Evolutionary conservation across 2,888 invertebrate species (phyloP).

Genomic region (Diarsia mendica): DNA sequence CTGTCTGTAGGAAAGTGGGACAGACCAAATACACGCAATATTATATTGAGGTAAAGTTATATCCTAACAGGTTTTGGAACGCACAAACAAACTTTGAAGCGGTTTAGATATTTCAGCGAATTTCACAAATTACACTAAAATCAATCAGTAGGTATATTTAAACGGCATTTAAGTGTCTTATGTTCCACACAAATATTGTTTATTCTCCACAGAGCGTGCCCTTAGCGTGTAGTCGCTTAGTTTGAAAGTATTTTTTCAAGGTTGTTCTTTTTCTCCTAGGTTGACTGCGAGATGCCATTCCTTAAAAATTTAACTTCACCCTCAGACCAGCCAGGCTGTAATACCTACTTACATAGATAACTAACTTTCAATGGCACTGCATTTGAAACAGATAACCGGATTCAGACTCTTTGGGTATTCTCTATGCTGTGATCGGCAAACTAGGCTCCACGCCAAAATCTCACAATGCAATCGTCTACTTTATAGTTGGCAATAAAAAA

Average conservation of each 20-base stretch:
- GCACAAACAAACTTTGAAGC: background rate
- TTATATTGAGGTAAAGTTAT: background rate
- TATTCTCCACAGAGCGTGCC: too few species aligned
- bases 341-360: background rate
- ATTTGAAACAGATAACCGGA: slow-evolving; percentile 3
- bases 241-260: too few species aligned
- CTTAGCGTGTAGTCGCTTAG: too few species aligned
- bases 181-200: background rate
- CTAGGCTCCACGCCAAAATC: slow-evolving; percentile 11
- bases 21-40: slow-evolving; percentile 7
- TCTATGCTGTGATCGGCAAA: slow-evolving; percentile 20
- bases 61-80: slow-evolving; percentile 16
- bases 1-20: slow-evolving; percentile 26
- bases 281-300: too few species aligned
- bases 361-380: background rate
- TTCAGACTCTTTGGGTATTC: slow-evolving; percentile 3
- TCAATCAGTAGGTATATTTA: background rate
- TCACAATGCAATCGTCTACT: slow-evolving; percentile 5
- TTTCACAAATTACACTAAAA: background rate
- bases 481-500: slow-evolving; percentile 24
- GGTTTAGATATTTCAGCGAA: background rate
- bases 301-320: too few species aligned
- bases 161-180: background rate
- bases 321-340: too few species aligned
- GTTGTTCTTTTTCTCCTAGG: too few species aligned